Evolutionary conservation across 2,888 invertebrate species (phyloP), one percentile per base, ranked within the genome.

Genomic region (Drosophila prolongata): DNA sequence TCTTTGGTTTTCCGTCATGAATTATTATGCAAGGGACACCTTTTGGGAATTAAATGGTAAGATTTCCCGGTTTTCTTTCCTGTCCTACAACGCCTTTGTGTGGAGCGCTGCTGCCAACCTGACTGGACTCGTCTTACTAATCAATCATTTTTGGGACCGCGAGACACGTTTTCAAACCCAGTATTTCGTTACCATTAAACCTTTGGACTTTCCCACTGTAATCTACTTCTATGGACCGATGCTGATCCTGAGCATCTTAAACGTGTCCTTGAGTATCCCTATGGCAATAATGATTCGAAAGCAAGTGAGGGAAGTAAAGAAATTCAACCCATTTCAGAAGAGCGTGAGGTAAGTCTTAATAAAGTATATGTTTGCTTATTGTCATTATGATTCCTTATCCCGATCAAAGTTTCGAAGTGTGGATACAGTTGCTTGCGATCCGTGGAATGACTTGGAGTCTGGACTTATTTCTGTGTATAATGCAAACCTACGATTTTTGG

Each of bases 241-340:
- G 46, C 10, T 46, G 4, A 13, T 11, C 8, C 1, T 44, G 8
- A 24, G 24, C n/a, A 9, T 30, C 9, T 5, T 14, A 2, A 46
- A 30, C n/a, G 8, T 5, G n/a, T 9, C 27, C 5, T 9, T n/a
- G 1, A 27, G 9, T 27, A 10, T 46, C 2, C 14, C 2, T n/a
- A n/a, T 5, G 5, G 0, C 0, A 14, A 46, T 9, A 1, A 27
- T 1, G 3, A 0, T n/a, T n/a, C n/a, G n/a, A n/a, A 46, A 5
- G n/a, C 10, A 43, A 43, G 4, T 19, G 10, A 16, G 1, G 1
- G 43, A 19, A 11, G 11, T 19, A 5, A 10, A 27, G 3, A n/a
- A n/a, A 27, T 4, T 27, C 3, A 27, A 27, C n/a, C 24, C 16
- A 3, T 1, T n/a, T 8, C 1, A 13, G 3, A n/a, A 9, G n/a